These are phyloP conservation scores for Phoeniculus purpureus DNA, from an alignment of 2,797 vertebrate species.

Conservation along the genomic window DNA sequence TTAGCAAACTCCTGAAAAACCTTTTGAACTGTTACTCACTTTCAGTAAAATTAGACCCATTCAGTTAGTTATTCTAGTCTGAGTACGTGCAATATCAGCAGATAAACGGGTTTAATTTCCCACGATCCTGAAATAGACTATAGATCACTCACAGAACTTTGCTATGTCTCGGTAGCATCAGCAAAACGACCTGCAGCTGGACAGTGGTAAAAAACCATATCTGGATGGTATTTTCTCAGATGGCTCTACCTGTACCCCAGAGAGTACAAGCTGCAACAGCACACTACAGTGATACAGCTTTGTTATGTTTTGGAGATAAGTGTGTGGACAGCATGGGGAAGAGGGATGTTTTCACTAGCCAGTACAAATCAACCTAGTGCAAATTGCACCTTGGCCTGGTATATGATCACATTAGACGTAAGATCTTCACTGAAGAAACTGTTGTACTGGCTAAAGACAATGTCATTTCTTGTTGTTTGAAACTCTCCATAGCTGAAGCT, in stretches of 20 bases:
- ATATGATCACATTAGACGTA: not conserved
- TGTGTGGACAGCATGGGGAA: not conserved
- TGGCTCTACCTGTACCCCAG: rapidly evolving
- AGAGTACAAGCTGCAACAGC: not conserved
- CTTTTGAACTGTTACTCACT: not conserved
- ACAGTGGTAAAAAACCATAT: not conserved
- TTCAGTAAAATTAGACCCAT: not conserved
- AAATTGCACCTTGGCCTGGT: not conserved
- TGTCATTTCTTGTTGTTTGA: not conserved
- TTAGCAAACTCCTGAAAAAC: not conserved
- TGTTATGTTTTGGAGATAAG: not conserved
- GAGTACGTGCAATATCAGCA: not conserved
- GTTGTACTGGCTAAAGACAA: not conserved
- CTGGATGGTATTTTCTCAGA: not conserved
- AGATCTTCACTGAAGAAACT: not conserved
- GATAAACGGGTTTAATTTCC: not conserved
- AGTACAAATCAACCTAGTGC: not conserved
- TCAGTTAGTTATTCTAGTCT: not conserved
- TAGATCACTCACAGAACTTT: not conserved
- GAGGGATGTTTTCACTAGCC: not conserved
- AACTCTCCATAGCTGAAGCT: not conserved
- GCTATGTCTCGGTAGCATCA: not conserved
- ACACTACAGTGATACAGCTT: not conserved
- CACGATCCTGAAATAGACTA: rapidly evolving
- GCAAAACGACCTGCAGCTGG: not conserved